These are phyloP conservation scores for Xestoiulus laeticollis DNA, from an alignment of 2,888 invertebrate species.

Conservation along the genomic window DNA sequence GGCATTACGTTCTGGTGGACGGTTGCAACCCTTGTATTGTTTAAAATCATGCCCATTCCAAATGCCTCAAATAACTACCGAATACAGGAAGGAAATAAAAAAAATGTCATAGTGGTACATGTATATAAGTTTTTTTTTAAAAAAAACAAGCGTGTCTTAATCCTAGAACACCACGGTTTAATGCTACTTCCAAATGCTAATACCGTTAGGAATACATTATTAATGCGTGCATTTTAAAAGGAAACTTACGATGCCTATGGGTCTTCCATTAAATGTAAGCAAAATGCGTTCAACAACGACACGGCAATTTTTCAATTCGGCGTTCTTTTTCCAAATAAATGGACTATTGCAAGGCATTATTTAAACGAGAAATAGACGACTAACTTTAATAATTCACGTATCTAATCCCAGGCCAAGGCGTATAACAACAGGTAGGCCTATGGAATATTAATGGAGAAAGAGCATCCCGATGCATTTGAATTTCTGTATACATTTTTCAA, in stretches of 20 bases:
- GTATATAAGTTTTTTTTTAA: no score
- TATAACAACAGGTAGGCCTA: slow-evolving; percentile 7
- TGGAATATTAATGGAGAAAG: neutral
- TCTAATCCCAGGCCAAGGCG: neutral
- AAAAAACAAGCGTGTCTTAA: neutral
- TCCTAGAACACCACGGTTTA: neutral
- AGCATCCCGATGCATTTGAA: neutral
- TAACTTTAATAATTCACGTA: neutral
- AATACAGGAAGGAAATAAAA: neutral
- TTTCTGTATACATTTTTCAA: neutral
- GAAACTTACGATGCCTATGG: neutral
- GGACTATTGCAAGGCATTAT: neutral
- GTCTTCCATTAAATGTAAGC: neutral
- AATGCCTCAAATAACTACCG: neutral
- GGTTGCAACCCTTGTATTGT: neutral
- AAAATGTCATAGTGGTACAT: neutral
- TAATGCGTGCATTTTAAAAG: neutral
- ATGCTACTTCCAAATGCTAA: neutral
- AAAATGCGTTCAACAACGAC: neutral
- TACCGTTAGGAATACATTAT: neutral
- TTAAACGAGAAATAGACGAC: slow-evolving; percentile 34
- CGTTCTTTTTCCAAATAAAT: neutral
- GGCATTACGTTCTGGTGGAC: neutral
- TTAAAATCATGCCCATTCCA: neutral
- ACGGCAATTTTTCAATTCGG: neutral